phyloP scores from a whole-genome alignment of 1,140 invertebrate species.

The Eriosoma lanigerum region DNA sequence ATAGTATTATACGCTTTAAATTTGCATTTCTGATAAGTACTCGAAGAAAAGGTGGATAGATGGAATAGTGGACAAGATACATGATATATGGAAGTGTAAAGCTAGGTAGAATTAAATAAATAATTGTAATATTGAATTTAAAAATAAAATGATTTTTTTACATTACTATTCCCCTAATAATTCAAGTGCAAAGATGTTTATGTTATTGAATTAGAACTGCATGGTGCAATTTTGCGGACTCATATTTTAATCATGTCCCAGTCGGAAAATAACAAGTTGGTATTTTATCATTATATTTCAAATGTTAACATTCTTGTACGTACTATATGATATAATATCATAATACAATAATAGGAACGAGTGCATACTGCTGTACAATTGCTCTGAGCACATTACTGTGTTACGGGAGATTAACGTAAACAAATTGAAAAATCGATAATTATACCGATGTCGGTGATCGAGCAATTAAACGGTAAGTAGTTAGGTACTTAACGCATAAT shows the following conservation, averaged over 20 bases:
- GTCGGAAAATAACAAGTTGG: background rate
- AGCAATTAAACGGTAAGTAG: background rate
- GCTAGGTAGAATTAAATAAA: no score
- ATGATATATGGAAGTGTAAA: no score
- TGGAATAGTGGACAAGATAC: no score
- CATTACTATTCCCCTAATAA: background rate
- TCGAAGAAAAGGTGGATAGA: no score
- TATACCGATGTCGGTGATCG: background rate
- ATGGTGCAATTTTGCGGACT: background rate
- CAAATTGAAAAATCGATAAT: background rate
- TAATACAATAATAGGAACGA: no score
- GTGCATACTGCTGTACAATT: no score
- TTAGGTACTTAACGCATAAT: no score
- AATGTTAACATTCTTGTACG: background rate
- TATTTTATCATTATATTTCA: conserved; percentile 32
- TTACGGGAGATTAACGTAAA: background rate
- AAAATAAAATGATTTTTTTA: conserved; percentile 7
- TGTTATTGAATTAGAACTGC: conserved; percentile 16
- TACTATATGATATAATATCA: background rate
- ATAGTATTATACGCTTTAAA: no score
- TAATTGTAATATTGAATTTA: no score
- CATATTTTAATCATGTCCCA: conserved; percentile 23
- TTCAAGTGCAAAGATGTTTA: conserved; percentile 4
- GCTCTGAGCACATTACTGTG: no score
- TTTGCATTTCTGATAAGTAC: no score